Percentiles rank a stretch among this genome's conserved stretches.
Conservation (phyloP, 2,113 vertebrate species). For the rat (Rattus norvegicus) region DNA sequence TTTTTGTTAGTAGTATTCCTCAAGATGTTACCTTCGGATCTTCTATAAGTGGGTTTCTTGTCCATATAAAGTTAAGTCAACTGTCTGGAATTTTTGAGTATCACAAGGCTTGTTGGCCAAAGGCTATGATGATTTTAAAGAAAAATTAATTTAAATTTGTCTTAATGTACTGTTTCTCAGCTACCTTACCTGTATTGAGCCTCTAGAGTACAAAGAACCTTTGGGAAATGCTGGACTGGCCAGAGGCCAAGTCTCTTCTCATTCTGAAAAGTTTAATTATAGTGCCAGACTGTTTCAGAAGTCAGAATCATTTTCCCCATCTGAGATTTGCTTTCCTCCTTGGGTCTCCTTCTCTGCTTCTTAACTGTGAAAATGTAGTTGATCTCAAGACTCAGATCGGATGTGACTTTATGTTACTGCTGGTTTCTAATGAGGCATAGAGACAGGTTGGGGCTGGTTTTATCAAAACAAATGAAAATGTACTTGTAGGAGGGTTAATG, state of each 20-base stretch:
- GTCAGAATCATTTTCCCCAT: not conserved
- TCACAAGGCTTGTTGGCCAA: not conserved
- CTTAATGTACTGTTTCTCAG: not conserved
- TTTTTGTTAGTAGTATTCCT: not conserved
- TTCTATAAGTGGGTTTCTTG: not conserved
- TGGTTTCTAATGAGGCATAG: not conserved
- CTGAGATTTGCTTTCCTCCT: not conserved
- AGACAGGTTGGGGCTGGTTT: not conserved
- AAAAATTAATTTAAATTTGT: constrained; percentile 37
- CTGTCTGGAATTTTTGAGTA: constrained; percentile 9
- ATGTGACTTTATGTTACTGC: not conserved
- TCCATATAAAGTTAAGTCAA: constrained; percentile 34
- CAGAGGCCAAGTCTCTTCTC: not conserved
- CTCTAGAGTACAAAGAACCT: not conserved
- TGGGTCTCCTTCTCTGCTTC: not conserved
- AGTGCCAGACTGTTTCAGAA: not conserved
- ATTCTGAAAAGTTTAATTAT: constrained; percentile 25
- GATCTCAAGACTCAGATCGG: not conserved
- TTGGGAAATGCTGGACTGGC: not conserved
- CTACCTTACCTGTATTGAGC: not conserved
- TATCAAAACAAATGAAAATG: constrained; percentile 12
- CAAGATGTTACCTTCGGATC: constrained; percentile 9
- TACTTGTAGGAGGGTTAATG: not conserved
- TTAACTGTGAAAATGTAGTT: not conserved
- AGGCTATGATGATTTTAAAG: constrained; percentile 18